Percentiles rank a stretch among this genome's conserved stretches.
Evolutionary conservation across 2,797 vertebrate species (phyloP).

Genomic region (Cephalopachus bancanus): DNA sequence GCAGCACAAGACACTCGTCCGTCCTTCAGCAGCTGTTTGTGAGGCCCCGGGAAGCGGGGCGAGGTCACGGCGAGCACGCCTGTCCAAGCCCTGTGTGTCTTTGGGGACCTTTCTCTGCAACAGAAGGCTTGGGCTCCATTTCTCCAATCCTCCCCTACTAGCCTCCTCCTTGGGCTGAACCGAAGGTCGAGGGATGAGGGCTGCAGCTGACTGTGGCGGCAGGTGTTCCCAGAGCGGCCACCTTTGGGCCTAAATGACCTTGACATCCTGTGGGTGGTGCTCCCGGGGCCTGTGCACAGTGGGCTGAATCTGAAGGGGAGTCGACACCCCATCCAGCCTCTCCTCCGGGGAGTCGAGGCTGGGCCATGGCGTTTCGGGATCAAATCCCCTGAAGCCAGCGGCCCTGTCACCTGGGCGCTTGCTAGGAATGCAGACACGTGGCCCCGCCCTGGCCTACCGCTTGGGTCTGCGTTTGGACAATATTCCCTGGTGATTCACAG

Average conservation of each 20-base stretch:
- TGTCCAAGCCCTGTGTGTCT: background rate
- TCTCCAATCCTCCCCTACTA: background rate
- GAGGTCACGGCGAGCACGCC: too few relatives aligned
- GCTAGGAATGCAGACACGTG: conserved; percentile 51
- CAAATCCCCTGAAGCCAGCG: background rate
- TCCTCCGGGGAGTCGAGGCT: background rate
- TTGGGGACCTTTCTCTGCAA: background rate
- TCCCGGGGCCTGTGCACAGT: background rate
- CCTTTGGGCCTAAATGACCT: background rate
- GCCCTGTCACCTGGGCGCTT: background rate
- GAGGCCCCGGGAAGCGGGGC: background rate
- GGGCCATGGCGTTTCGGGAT: background rate
- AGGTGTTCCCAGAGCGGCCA: background rate
- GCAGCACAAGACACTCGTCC: background rate
- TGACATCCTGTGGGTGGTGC: background rate
- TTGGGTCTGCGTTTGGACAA: conserved; percentile 28
- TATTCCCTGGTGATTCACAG: background rate
- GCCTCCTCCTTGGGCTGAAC: background rate
- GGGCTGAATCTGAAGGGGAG: background rate
- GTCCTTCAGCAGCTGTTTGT: background rate
- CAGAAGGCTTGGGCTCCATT: background rate
- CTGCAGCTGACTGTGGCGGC: background rate
- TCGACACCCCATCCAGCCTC: background rate
- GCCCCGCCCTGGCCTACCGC: background rate
- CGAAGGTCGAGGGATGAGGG: background rate